Evolutionary conservation across 1,140 invertebrate genomes (phyloP).

Genomic region (Monochamus saltuarius): DNA sequence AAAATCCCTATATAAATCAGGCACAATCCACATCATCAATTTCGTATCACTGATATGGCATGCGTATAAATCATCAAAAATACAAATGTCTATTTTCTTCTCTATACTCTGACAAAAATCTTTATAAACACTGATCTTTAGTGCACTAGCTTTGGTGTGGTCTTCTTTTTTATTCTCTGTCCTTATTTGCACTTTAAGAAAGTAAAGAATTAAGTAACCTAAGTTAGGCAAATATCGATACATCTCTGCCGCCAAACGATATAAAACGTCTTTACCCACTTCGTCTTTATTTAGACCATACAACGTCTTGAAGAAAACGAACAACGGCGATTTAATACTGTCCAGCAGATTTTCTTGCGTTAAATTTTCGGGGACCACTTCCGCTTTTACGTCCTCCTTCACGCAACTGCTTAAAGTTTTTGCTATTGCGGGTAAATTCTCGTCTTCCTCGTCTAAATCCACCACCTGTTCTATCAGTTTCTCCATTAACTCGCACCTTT

Average conservation of each 20-base stretch:
- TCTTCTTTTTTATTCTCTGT: slow-evolving; percentile 62
- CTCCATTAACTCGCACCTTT: slow-evolving; percentile 70
- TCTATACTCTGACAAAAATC: slow-evolving; percentile 81
- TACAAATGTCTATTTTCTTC: slow-evolving; percentile 74
- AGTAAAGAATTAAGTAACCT: slow-evolving; percentile 86
- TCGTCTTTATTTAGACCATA: slow-evolving; percentile 74
- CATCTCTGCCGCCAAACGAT: slow-evolving; percentile 75
- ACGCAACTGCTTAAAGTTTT: slow-evolving; percentile 59
- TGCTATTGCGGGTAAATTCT: slow-evolving; percentile 54
- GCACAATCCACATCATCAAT: slow-evolving; percentile 86
- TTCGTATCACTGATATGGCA: slow-evolving; percentile 87
- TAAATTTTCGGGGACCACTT: slow-evolving; percentile 55
- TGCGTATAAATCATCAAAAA: slow-evolving; percentile 77
- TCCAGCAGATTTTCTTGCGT: slow-evolving; percentile 65
- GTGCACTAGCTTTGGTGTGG: slow-evolving; percentile 64
- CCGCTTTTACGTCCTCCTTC: slow-evolving; percentile 53
- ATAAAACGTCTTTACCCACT: slow-evolving; percentile 70
- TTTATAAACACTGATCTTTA: slow-evolving; percentile 81
- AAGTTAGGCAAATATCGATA: slow-evolving; percentile 62
- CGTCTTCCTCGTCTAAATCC: slow-evolving; percentile 60
- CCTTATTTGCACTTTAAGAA: slow-evolving; percentile 74
- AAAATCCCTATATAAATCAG: slow-evolving; percentile 89
- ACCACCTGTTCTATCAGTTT: slow-evolving; percentile 67
- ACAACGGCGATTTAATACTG: slow-evolving; percentile 78
- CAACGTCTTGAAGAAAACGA: slow-evolving; percentile 75